A percentile compares a stretch with the other conserved stretches of the same genome.
These are phyloP conservation scores for Euwallacea fornicatus DNA, from an alignment of 1,140 invertebrate species.

Conservation along the genomic window DNA sequence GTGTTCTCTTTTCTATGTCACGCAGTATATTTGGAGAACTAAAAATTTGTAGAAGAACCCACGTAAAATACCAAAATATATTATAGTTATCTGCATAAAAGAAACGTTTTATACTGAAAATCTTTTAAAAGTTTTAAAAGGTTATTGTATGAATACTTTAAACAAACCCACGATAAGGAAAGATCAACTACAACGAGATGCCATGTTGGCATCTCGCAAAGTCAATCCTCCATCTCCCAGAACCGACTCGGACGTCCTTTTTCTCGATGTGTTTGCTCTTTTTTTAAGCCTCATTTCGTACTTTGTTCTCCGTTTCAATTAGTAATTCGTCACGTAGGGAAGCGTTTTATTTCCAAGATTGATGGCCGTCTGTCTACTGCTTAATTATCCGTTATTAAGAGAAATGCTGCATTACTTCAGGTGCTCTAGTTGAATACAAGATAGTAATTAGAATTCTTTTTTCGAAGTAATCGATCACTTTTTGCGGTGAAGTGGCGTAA, in stretches of 20 bases:
- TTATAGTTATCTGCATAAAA: no score
- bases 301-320: conserved; percentile 22
- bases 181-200: neutral
- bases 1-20: no score
- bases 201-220: conserved; percentile 4
- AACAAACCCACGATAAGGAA: no score
- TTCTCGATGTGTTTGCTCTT: neutral
- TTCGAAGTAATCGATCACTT: neutral
- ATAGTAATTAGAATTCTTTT: conserved; percentile 12
- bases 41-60: no score
- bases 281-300: conserved; percentile 17
- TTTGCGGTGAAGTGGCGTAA: neutral
- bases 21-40: no score
- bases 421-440: conserved; percentile 12
- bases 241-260: conserved; percentile 1
- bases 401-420: conserved; percentile 19
- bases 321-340: conserved; percentile 27
- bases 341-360: conserved; percentile 28
- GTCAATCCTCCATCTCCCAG: conserved; percentile 15
- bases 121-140: no score
- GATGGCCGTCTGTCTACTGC: conserved; percentile 28
- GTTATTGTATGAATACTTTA: no score
- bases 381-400: conserved; percentile 26
- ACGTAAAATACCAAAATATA: no score
- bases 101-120: no score